A percentile compares a stretch with the other conserved stretches of the same genome.
Conservation (phyloP, 2,113 vertebrate genomes). For the Cranoglanis bouderius region DNA sequence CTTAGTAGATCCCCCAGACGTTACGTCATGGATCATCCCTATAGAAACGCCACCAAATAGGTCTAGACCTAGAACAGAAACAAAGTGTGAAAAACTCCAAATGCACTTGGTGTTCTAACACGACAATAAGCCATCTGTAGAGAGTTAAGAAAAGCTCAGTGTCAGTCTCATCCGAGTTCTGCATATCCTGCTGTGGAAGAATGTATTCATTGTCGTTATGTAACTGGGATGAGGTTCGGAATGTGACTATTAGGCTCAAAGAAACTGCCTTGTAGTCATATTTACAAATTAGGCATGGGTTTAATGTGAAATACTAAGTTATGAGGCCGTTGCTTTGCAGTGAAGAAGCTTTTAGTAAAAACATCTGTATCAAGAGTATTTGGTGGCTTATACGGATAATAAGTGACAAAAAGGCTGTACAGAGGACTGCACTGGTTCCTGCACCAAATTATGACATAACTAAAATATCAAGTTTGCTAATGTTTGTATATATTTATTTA, state of each 20-base stretch:
- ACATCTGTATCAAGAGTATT: neutral
- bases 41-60: constrained; percentile 15
- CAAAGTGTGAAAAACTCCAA: neutral
- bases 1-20: neutral
- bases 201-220: constrained; percentile 56
- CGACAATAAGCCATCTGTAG: constrained; percentile 33
- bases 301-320: neutral
- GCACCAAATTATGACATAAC: neutral
- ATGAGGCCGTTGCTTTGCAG: neutral
- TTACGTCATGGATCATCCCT: neutral
- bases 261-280: constrained; percentile 29
- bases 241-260: constrained; percentile 13
- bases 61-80: neutral
- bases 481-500: neutral
- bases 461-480: neutral
- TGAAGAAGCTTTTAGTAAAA: neutral
- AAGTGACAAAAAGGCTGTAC: neutral
- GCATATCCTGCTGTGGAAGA: constrained; percentile 47
- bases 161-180: constrained; percentile 25
- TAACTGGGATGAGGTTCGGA: constrained; percentile 49
- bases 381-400: neutral
- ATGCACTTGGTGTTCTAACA: constrained; percentile 12
- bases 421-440: neutral
- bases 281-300: constrained; percentile 26
- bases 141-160: constrained; percentile 32